Conservation (phyloP, 1,140 invertebrate species). For the Pachyrhynchus sulphureomaculatus region DNA sequence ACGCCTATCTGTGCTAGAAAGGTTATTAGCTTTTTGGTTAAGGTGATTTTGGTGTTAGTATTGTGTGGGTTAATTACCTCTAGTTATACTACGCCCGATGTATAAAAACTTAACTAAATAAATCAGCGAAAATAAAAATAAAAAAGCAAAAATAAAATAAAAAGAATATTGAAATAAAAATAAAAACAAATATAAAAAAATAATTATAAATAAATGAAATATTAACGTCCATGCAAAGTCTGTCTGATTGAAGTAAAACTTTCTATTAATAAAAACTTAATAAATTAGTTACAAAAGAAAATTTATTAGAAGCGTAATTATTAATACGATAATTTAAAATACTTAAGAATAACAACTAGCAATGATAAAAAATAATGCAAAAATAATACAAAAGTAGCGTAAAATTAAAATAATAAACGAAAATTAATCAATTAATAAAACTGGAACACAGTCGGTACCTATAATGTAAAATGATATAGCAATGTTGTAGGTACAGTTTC, state of each 20-base stretch:
- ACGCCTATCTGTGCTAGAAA: slow-evolving; percentile 34
- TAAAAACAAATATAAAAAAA: slow-evolving; percentile 15
- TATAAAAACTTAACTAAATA: slow-evolving; percentile 33
- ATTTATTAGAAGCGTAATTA: not conserved
- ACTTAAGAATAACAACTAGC: too few relatives aligned
- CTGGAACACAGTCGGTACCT: too few relatives aligned
- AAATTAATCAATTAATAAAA: not conserved
- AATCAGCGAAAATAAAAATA: slow-evolving; percentile 36
- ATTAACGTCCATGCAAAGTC: not conserved
- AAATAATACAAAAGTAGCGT: too few relatives aligned
- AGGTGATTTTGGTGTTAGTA: slow-evolving; percentile 32
- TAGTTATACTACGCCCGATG: slow-evolving; percentile 26
- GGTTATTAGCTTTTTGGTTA: slow-evolving; percentile 30
- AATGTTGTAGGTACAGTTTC: slow-evolving; percentile 5
- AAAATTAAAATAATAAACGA: not conserved
- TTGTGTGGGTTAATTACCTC: slow-evolving; percentile 34
- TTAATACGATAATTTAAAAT: too few relatives aligned
- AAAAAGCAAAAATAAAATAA: slow-evolving; percentile 27
- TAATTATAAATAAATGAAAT: not conserved
- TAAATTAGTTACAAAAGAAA: not conserved
- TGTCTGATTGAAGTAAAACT: too few relatives aligned
- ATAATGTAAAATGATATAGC: slow-evolving; percentile 4
- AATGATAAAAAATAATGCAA: too few relatives aligned
- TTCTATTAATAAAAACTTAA: not conserved
- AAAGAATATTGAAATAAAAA: slow-evolving; percentile 14